phyloP scores from a whole-genome alignment of 2,797 vertebrate species.

The Microcaecilia unicolor region DNA sequence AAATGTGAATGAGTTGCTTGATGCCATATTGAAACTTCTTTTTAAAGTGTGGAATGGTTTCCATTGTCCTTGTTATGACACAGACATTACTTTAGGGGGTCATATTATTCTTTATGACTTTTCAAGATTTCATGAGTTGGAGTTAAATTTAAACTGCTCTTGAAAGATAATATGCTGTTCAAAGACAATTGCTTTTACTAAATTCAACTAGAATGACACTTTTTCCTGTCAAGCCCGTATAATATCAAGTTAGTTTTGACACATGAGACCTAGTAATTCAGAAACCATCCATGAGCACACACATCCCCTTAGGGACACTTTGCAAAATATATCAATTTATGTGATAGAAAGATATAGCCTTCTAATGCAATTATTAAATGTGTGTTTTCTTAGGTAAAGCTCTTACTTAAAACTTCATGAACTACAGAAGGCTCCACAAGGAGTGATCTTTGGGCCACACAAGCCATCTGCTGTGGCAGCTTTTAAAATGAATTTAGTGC shows the following conservation, averaged over 20 bases:
- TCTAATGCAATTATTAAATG: too few relatives aligned
- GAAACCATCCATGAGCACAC: too few relatives aligned
- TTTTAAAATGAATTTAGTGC: background rate
- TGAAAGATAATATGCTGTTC: conserved; percentile 9
- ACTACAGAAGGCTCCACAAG: background rate
- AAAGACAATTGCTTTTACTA: conserved; percentile 22
- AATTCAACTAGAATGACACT: conserved; percentile 32
- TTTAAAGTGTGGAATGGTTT: conserved; percentile 31
- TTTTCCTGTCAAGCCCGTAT: conserved; percentile 29
- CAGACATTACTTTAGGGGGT: conserved; percentile 26
- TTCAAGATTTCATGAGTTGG: conserved; percentile 30
- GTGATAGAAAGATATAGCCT: too few relatives aligned
- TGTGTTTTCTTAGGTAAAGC: background rate
- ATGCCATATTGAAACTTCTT: conserved; percentile 7
- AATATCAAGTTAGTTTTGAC: conserved; percentile 25
- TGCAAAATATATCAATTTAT: too few relatives aligned
- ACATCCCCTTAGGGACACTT: too few relatives aligned
- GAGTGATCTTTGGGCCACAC: background rate
- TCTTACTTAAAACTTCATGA: background rate
- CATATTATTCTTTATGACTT: too few relatives aligned
- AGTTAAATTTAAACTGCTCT: conserved; percentile 34
- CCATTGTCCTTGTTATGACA: background rate
- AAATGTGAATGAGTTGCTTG: conserved; percentile 8
- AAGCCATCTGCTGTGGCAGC: background rate
- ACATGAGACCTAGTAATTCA: background rate